Conservation (phyloP, 2,888 invertebrate genomes). For the Sarcophaga caerulescens region DNA sequence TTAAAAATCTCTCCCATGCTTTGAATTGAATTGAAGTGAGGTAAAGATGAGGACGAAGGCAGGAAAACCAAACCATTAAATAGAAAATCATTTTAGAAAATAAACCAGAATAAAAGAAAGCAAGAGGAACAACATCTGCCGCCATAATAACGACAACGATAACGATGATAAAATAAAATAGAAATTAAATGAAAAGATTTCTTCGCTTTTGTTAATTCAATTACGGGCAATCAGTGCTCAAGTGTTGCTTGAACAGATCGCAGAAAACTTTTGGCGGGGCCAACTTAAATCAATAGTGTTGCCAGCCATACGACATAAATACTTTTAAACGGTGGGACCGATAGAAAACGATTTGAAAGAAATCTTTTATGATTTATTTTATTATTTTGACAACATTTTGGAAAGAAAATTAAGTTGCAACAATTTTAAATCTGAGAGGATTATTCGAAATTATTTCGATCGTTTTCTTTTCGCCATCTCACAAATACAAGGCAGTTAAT, state of each 20-base stretch:
- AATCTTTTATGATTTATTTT: too few species aligned
- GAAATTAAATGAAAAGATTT: conserved; percentile 44
- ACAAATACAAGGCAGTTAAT: too few species aligned
- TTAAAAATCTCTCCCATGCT: not conserved
- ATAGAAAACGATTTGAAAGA: too few species aligned
- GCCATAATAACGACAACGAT: not conserved
- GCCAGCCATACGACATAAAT: not conserved
- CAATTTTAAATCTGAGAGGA: too few species aligned
- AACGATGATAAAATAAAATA: not conserved
- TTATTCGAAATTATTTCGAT: too few species aligned
- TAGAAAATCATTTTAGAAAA: not conserved
- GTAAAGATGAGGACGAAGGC: not conserved
- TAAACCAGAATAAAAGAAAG: not conserved
- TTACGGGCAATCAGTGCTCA: conserved; percentile 71
- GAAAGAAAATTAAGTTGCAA: too few species aligned
- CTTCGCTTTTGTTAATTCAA: conserved; percentile 70
- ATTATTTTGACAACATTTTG: too few species aligned
- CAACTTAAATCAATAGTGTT: not conserved
- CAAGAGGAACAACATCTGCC: not conserved
- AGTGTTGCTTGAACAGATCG: conserved; percentile 53
- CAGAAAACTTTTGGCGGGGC: not conserved
- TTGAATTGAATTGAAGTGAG: too few species aligned
- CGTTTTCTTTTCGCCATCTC: too few species aligned
- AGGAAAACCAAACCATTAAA: not conserved
- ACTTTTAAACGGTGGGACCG: not conserved